Evolutionary conservation across 1,140 invertebrate genomes (phyloP).

Genomic region (Armadillidium nasatum): DNA sequence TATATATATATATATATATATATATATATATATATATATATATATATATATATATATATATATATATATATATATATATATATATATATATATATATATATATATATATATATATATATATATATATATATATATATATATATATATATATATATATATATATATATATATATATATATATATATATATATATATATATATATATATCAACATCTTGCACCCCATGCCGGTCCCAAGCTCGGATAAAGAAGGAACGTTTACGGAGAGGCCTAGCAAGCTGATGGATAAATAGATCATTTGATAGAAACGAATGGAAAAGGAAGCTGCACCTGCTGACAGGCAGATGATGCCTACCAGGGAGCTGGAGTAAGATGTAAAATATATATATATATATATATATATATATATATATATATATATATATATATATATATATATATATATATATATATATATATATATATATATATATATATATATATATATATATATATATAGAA

Average conservation of each 20-base stretch:
- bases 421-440: slow-evolving; percentile 17
- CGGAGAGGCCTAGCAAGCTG: too few relatives aligned
- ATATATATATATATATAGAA: not conserved
- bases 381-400: slow-evolving; percentile 16
- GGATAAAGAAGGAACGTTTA: too few relatives aligned
- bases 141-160: not conserved
- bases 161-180: not conserved
- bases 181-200: not conserved
- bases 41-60: not conserved
- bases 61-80: not conserved
- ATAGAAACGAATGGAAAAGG: too few relatives aligned
- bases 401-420: slow-evolving; percentile 20
- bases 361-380: too few relatives aligned
- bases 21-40: not conserved
- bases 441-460: not conserved
- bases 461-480: not conserved
- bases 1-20: too few relatives aligned
- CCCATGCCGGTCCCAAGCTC: too few relatives aligned
- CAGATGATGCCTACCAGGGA: too few relatives aligned
- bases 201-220: too few relatives aligned
- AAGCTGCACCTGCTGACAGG: too few relatives aligned
- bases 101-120: slow-evolving; percentile 20
- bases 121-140: slow-evolving; percentile 20
- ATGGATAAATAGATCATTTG: too few relatives aligned
- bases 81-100: slow-evolving; percentile 2